Base-by-base conservation (phyloP, 2,113 vertebrate genomes). In the Caranx melampygus region DNA sequence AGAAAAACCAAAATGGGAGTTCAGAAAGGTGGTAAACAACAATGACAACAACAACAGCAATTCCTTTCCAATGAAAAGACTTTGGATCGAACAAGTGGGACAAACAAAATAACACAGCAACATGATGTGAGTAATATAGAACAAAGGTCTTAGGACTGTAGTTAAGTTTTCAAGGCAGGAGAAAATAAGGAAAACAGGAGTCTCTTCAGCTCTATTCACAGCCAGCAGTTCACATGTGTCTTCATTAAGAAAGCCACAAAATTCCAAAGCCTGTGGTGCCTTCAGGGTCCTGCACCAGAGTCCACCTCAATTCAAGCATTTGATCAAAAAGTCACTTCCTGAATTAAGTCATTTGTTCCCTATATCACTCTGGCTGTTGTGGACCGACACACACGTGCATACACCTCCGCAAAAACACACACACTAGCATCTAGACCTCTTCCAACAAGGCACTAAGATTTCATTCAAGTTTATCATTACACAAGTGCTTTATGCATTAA, bases 361-460 rank as follows among this genome's bases (percentile, higher is more conserved):
- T 6, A 26, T 11, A 20, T 66, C 62, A 55, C 45, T 65, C n/a
- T 61, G 42, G 71, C 75, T 61, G 18, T 15, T 42, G 9, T 44
- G 49, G 44, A n/a, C 70, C 31, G 11, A 59, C 37, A 54, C 33
- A 26, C 60, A 47, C 6, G 49, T 57, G 52, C 45, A 54, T 18
- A 55, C 62, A 58, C 44, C 44, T n/a, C 15, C 63, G 26, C 62
- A 68, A 18, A 42, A 10, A 37, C 18, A 47, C 14, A 58, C 63
- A 59, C 47, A 54, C 21, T 37, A 21, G 54, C 42, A 61, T 42
- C 42, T 21, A 45, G 45, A 66, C 83, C 85, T 87, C 94, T 88
- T 95, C 93, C 90, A 93, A 92, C 95, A 97, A 98, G 97, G 97
- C 97, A 98, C 97, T 95, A 95, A 92, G 88, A 95, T 95, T 95